Evolutionary conservation across 2,113 vertebrate species (phyloP).

Genomic region (Bujurquina vittata): DNA sequence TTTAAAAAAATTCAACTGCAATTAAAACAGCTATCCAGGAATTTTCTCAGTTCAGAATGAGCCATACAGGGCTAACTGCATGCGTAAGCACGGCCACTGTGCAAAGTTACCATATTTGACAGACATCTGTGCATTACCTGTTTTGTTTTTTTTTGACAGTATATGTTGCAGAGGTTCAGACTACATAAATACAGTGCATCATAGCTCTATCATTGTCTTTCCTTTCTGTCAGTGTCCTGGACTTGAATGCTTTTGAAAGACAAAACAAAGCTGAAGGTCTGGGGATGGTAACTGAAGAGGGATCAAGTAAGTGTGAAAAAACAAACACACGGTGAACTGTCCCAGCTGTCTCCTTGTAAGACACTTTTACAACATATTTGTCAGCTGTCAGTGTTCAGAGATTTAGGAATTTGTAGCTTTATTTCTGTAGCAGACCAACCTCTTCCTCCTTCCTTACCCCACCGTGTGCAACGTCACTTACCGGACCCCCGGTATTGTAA

Average conservation of each 20-base stretch:
- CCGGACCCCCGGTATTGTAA: background rate
- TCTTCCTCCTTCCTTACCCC: background rate
- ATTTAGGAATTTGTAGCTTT: background rate
- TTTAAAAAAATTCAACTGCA: background rate
- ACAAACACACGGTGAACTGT: background rate
- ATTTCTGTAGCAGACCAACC: background rate
- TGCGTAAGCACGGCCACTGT: background rate
- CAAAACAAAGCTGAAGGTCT: slow-evolving; percentile 99
- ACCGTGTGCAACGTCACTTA: background rate
- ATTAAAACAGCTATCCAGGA: background rate
- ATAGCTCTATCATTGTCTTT: background rate
- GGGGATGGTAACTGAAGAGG: slow-evolving; percentile 99
- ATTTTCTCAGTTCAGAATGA: background rate
- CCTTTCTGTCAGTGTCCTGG: slow-evolving; percentile 86
- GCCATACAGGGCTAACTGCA: background rate
- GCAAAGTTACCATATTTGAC: background rate
- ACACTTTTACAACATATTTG: background rate
- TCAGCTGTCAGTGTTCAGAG: background rate
- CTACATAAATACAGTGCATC: background rate
- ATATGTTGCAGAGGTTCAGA: background rate
- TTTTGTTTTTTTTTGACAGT: background rate
- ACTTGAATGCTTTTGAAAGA: slow-evolving; percentile 98
- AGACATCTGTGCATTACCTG: background rate
- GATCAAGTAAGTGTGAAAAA: slow-evolving; percentile 90
- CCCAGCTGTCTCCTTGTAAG: background rate